These are phyloP conservation scores for Napeogenes sylphis DNA, from an alignment of 2,888 invertebrate species.

Conservation along the genomic window DNA sequence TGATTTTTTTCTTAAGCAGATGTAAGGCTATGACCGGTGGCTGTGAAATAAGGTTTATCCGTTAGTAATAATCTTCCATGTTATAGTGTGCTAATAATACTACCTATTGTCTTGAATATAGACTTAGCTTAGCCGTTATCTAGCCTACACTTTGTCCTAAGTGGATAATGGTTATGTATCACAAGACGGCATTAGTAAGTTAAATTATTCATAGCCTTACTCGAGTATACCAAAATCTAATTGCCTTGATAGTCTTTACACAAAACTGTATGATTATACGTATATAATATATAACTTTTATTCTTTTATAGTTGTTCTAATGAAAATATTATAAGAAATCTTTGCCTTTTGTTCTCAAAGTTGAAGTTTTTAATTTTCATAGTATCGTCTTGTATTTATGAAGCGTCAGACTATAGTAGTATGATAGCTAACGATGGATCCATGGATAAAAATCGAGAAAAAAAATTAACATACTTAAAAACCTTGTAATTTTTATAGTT, in stretches of 20 bases:
- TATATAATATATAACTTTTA: not conserved
- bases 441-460: too few relatives aligned
- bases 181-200: conserved; percentile 28
- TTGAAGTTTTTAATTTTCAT: too few relatives aligned
- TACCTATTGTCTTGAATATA: conserved; percentile 20
- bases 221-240: conserved; percentile 24
- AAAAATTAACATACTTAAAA: too few relatives aligned
- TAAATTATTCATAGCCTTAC: conserved; percentile 29
- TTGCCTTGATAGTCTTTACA: conserved; percentile 22
- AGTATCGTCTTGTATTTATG: too few relatives aligned
- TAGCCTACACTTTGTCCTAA: conserved; percentile 27
- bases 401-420: too few relatives aligned
- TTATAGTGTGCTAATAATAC: conserved; percentile 10
- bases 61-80: conserved; percentile 7
- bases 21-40: not conserved
- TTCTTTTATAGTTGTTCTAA: too few relatives aligned
- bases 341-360: too few relatives aligned
- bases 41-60: not conserved
- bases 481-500: too few relatives aligned
- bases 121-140: conserved; percentile 25
- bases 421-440: too few relatives aligned
- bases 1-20: too few relatives aligned
- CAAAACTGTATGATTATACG: conserved; percentile 10
- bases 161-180: conserved; percentile 30
- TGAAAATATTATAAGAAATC: too few relatives aligned